Percentiles rank a stretch among this genome's conserved stretches.
Conservation (phyloP, 2,888 invertebrate species). For the Alloscopus bannaensis region DNA sequence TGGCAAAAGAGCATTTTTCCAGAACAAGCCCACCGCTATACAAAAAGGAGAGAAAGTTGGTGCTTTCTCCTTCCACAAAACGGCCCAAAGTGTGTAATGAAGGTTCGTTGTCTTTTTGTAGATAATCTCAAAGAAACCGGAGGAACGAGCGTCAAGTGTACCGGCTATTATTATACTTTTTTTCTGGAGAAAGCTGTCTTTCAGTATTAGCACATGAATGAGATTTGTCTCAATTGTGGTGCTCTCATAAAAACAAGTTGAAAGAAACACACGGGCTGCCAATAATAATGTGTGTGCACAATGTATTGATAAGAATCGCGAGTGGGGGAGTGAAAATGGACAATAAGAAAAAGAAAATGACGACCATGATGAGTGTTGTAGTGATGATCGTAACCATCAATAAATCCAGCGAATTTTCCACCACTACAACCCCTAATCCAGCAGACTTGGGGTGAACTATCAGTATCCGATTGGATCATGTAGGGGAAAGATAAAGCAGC, state of each 20-base stretch:
- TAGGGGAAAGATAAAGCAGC: no score
- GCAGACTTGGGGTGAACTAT: no score
- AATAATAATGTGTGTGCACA: no score
- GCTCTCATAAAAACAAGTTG: slow-evolving; percentile 5
- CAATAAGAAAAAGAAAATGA: slow-evolving; percentile 21
- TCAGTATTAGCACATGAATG: slow-evolving; percentile 19
- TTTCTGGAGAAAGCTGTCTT: no score
- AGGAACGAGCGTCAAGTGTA: no score
- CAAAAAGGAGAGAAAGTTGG: slow-evolving; percentile 2
- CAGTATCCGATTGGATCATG: no score
- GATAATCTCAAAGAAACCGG: background rate
- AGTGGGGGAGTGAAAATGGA: background rate
- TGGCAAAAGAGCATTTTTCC: background rate
- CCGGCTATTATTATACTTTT: no score
- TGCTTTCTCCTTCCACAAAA: no score
- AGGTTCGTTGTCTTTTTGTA: slow-evolving; percentile 12
- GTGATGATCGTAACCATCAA: slow-evolving; percentile 46
- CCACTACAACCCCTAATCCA: no score
- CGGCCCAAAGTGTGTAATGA: slow-evolving; percentile 41
- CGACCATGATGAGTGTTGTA: slow-evolving; percentile 25
- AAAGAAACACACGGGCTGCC: background rate
- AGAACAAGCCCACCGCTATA: background rate
- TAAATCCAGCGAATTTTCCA: slow-evolving; percentile 29
- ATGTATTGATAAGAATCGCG: background rate
- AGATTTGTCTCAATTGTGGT: slow-evolving; percentile 16